Conservation (phyloP, 2,797 vertebrate species). For the Anguilla obscura region DNA sequence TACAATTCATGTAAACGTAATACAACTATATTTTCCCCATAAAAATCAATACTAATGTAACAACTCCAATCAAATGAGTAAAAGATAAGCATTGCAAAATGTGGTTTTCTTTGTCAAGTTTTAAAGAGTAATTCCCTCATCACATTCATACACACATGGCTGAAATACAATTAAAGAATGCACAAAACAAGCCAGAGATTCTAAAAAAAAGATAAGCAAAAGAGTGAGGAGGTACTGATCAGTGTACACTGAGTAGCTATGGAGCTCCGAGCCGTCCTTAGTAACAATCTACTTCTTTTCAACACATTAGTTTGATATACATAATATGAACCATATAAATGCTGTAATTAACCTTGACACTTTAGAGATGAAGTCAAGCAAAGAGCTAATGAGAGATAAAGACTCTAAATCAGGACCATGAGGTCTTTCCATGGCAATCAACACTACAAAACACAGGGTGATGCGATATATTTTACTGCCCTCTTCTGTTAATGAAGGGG, state of each 20-base stretch:
- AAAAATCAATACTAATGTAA: neutral
- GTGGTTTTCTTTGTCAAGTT: slow-evolving; percentile 6
- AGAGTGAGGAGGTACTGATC: neutral
- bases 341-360: slow-evolving; percentile 16
- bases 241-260: neutral
- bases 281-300: neutral
- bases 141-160: neutral
- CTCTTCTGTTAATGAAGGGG: slow-evolving; percentile 1
- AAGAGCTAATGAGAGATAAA: neutral
- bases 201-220: neutral
- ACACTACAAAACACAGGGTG: neutral
- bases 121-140: neutral
- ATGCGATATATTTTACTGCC: neutral
- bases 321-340: neutral
- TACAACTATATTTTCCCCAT: neutral
- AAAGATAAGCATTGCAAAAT: neutral
- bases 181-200: neutral
- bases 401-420: neutral
- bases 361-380: neutral
- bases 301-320: neutral
- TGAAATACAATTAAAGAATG: neutral
- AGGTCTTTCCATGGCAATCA: neutral
- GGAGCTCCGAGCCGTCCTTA: neutral
- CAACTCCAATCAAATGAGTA: neutral
- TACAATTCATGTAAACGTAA: neutral